phyloP scores from a whole-genome alignment of 2,888 invertebrate species.

The Germaria angustata region DNA sequence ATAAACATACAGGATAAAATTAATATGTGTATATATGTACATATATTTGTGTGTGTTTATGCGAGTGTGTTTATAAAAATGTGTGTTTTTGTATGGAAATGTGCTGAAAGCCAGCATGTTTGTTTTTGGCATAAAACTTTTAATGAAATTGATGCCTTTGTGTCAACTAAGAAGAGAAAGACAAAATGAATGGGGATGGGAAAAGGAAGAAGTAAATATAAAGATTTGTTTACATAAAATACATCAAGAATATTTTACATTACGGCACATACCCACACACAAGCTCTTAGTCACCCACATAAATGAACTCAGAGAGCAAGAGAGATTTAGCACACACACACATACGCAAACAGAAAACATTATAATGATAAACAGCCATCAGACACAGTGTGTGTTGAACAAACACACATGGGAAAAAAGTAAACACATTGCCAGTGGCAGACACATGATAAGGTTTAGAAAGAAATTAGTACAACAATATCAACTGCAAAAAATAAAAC shows the following conservation, averaged over 20 bases:
- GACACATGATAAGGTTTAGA: conserved; percentile 64
- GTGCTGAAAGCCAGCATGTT: conserved; percentile 56
- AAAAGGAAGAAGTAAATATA: neutral
- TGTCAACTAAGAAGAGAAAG: conserved; percentile 12
- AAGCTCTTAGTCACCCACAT: conserved; percentile 9
- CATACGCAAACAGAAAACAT: conserved; percentile 9
- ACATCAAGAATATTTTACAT: conserved; percentile 30
- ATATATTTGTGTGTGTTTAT: no score
- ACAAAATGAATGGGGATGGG: neutral
- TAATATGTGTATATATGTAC: no score
- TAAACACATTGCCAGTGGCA: conserved; percentile 64
- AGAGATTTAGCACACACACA: neutral
- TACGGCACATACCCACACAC: conserved; percentile 20
- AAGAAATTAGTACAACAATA: conserved; percentile 57
- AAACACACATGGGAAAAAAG: conserved; percentile 58
- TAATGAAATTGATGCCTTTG: conserved; percentile 62
- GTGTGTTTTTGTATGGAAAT: conserved; percentile 4
- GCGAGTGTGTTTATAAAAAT: neutral
- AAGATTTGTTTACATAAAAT: conserved; percentile 57
- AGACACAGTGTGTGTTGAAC: conserved; percentile 27
- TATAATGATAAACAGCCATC: conserved; percentile 56
- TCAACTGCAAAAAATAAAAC: neutral
- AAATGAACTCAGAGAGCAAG: neutral
- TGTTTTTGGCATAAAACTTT: conserved; percentile 58
- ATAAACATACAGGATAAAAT: no score